Evolutionary conservation across 2,888 invertebrate genomes (phyloP).

Genomic region (Drosophila fulvimacula): DNA sequence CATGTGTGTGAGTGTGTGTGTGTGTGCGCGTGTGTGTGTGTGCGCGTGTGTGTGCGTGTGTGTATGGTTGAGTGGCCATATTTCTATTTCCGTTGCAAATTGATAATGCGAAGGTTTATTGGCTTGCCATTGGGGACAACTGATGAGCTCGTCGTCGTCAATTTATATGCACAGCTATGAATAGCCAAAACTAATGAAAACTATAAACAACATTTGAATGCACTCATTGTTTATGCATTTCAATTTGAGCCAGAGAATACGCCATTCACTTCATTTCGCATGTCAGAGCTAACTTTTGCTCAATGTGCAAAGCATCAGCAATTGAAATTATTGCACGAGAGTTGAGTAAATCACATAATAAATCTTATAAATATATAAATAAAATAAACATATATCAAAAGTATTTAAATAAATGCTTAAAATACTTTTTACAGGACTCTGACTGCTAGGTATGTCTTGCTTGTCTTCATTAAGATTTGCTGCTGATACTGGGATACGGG

Average conservation of each 20-base stretch:
- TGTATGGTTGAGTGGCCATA: conserved; percentile 36
- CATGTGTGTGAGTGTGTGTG: conserved; percentile 1
- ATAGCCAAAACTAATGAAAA: conserved; percentile 26
- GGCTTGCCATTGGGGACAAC: conserved; percentile 42
- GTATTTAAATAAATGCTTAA: too few species aligned
- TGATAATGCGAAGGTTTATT: conserved; percentile 57
- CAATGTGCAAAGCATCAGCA: neutral
- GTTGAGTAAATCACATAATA: too few species aligned
- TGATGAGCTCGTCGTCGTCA: conserved; percentile 39
- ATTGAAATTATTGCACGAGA: too few species aligned
- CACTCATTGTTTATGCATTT: conserved; percentile 23
- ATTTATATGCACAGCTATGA: conserved; percentile 15
- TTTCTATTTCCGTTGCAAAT: conserved; percentile 45
- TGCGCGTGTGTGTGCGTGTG: conserved; percentile 22
- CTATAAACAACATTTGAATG: conserved; percentile 17
- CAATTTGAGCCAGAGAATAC: conserved; percentile 2
- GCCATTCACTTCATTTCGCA: neutral
- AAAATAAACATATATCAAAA: too few species aligned
- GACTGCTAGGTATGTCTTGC: too few species aligned
- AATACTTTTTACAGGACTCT: too few species aligned
- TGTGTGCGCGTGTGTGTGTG: conserved; percentile 2
- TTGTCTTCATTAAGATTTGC: neutral
- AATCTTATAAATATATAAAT: too few species aligned
- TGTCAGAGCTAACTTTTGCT: neutral
- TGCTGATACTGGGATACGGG: neutral